A percentile compares a stretch with the other conserved stretches of the same genome.
phyloP scores from a whole-genome alignment of 2,888 invertebrate species.

The Lamproptera curius region DNA sequence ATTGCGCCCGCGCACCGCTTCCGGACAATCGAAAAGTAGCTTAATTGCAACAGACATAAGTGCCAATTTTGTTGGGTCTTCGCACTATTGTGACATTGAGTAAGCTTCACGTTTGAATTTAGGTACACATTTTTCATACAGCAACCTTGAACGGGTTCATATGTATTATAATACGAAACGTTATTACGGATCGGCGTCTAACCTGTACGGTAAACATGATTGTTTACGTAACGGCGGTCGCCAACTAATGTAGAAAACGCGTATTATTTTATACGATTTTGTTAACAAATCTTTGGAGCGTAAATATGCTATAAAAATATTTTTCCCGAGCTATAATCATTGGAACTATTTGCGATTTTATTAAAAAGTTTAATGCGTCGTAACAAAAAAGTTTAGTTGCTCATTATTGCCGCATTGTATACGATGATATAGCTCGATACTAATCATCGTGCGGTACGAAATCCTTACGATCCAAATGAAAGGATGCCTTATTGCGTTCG shows the following conservation, averaged over 20 bases:
- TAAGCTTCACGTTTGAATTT: slow-evolving; percentile 18
- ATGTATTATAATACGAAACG: slow-evolving; percentile 11
- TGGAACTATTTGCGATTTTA: neutral
- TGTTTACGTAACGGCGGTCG: slow-evolving; percentile 11
- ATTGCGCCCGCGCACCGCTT: slow-evolving; percentile 21
- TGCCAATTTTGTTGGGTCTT: slow-evolving; percentile 1
- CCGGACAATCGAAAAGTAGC: slow-evolving; percentile 4
- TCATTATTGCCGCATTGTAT: slow-evolving; percentile 18
- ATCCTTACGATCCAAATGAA: neutral
- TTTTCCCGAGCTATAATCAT: neutral
- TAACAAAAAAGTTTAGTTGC: slow-evolving; percentile 19
- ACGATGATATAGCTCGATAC: slow-evolving; percentile 4
- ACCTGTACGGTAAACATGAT: neutral
- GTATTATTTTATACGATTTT: too few species aligned
- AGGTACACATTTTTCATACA: slow-evolving; percentile 10
- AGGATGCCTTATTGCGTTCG: neutral
- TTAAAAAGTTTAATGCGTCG: slow-evolving; percentile 11
- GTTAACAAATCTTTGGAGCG: too few species aligned
- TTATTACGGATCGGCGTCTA: neutral
- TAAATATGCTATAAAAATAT: slow-evolving; percentile 2
- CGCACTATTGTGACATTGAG: slow-evolving; percentile 11
- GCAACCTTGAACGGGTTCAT: slow-evolving; percentile 7
- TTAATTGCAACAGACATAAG: slow-evolving; percentile 17
- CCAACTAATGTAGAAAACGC: slow-evolving; percentile 7
- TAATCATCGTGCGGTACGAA: slow-evolving; percentile 1